Evolutionary conservation across 2,888 invertebrate species (phyloP).

Genomic region (Seira sanloemensis): DNA sequence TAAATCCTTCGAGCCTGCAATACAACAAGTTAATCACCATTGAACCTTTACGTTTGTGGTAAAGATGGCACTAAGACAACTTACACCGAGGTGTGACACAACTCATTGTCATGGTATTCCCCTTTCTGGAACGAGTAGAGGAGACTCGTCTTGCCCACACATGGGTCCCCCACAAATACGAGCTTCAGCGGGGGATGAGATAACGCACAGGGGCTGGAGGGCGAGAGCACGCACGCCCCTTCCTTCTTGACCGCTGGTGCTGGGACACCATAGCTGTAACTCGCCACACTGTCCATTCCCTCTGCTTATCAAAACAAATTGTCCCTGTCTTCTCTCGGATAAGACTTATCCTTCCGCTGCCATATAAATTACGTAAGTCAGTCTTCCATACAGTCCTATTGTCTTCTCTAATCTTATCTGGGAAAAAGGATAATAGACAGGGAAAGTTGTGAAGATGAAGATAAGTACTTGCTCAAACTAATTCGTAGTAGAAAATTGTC

Average conservation of each 20-base stretch:
- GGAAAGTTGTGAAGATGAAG: neutral
- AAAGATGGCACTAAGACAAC: constrained; percentile 77
- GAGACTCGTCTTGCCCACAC: constrained; percentile 93
- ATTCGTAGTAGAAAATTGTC: too few species aligned
- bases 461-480: too few species aligned
- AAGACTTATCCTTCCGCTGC: too few species aligned
- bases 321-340: too few species aligned
- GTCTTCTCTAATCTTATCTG: constrained; percentile 6
- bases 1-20: constrained; percentile 90
- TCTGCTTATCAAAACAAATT: neutral
- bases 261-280: constrained; percentile 19
- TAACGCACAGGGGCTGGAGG: neutral
- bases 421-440: neutral
- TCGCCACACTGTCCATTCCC: constrained; percentile 47
- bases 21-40: constrained; percentile 60
- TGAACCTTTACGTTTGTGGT: neutral
- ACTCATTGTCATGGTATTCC: constrained; percentile 90
- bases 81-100: constrained; percentile 85
- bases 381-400: neutral
- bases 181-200: constrained; percentile 80
- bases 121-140: constrained; percentile 90
- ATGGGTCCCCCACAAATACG: constrained; percentile 92
- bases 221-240: neutral
- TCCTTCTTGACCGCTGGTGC: neutral
- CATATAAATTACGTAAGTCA: neutral